These are phyloP conservation scores for Australoheros scitulus DNA, from an alignment of 2,113 vertebrate species.

Conservation along the genomic window DNA sequence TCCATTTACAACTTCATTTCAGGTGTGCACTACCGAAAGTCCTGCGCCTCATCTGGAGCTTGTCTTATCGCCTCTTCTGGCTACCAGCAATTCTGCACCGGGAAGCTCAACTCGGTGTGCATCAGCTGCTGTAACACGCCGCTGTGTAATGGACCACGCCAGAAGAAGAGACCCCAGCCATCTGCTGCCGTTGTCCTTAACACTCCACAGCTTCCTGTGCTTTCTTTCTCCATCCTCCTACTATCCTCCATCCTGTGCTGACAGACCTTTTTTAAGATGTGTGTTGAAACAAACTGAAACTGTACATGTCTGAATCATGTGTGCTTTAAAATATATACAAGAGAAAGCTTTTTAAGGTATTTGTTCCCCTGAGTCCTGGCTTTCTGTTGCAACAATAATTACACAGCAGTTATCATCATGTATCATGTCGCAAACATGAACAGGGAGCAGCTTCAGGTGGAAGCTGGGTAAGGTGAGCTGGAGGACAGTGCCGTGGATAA, in stretches of 20 bases:
- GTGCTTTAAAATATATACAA: not conserved
- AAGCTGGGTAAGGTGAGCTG: not conserved
- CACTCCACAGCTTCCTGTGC: not conserved
- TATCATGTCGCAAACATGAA: not conserved
- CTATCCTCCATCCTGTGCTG: constrained; percentile 57
- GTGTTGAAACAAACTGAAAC: not conserved
- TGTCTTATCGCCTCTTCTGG: constrained; percentile 94
- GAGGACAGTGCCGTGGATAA: not conserved
- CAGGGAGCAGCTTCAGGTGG: not conserved
- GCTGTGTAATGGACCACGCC: constrained; percentile 90
- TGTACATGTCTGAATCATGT: not conserved
- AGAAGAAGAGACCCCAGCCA: constrained; percentile 83
- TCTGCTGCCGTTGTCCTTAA: constrained; percentile 31
- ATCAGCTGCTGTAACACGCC: constrained; percentile 96
- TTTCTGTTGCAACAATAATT: not conserved
- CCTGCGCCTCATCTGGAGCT: constrained; percentile 90
- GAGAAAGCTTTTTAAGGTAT: constrained; percentile 13
- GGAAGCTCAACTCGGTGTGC: constrained; percentile 93
- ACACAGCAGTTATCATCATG: not conserved
- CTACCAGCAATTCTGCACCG: constrained; percentile 95
- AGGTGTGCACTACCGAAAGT: constrained; percentile 95
- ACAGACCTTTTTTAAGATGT: constrained; percentile 20
- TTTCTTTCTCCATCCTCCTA: constrained; percentile 66
- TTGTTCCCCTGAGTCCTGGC: constrained; percentile 3
- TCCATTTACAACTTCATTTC: constrained; percentile 33